Conservation (phyloP, 2,888 invertebrate genomes). For the Rosalia funebris region DNA sequence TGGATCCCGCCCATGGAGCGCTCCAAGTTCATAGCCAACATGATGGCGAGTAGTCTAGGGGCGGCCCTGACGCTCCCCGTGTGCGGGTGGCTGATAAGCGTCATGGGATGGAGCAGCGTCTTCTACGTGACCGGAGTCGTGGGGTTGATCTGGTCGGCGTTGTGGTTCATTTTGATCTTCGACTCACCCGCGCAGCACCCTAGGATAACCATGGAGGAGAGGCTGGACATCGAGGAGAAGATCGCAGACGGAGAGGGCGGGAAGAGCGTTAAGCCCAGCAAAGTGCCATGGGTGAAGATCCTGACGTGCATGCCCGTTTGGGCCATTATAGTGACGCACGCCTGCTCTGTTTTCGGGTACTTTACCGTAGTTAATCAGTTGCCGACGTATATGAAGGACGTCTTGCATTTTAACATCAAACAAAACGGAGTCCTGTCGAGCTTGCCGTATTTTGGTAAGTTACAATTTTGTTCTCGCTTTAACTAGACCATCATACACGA, state of each 20-base stretch:
- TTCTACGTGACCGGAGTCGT: constrained; percentile 87
- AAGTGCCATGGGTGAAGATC: constrained; percentile 80
- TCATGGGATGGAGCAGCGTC: constrained; percentile 88
- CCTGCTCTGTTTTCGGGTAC: constrained; percentile 86
- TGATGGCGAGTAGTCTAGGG: constrained; percentile 93
- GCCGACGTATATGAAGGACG: constrained; percentile 86
- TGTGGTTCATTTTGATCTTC: constrained; percentile 83
- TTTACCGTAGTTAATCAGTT: constrained; percentile 89
- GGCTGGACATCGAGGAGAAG: constrained; percentile 73
- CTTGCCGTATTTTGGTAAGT: constrained; percentile 80
- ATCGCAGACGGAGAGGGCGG: constrained; percentile 65
- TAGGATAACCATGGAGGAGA: constrained; percentile 78
- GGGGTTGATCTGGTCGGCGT: constrained; percentile 81
- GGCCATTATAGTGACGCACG: constrained; percentile 87
- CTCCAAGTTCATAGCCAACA: constrained; percentile 91
- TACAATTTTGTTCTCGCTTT: no score
- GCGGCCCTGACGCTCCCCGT: constrained; percentile 91
- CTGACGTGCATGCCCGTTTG: constrained; percentile 80
- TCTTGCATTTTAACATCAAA: constrained; percentile 81
- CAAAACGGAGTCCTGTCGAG: constrained; percentile 88
- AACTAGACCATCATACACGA: no score
- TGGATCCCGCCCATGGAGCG: constrained; percentile 96
- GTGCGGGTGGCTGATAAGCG: constrained; percentile 82
- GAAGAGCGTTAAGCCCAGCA: constrained; percentile 58
- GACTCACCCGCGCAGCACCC: constrained; percentile 87